Percentiles rank a stretch among this genome's conserved stretches.
phyloP scores from a whole-genome alignment of 2,113 vertebrate species.

The Poeciliopsis prolifica region DNA sequence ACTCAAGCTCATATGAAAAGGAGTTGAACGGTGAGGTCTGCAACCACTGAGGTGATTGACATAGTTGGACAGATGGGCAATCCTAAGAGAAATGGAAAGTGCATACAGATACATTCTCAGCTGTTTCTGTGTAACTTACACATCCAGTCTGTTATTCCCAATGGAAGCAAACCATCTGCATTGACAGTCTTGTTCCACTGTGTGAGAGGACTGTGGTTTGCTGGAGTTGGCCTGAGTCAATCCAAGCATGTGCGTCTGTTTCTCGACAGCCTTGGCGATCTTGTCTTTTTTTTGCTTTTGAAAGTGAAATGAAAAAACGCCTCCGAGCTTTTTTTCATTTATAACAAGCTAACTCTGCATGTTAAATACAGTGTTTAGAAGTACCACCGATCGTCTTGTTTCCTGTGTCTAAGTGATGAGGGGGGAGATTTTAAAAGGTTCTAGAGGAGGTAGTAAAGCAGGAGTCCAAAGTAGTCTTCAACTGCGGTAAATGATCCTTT shows the following conservation, averaged over 20 bases:
- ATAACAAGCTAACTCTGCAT: not conserved
- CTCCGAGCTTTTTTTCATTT: not conserved
- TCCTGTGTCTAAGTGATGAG: too few species aligned
- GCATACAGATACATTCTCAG: constrained; percentile 53
- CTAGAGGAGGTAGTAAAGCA: not conserved
- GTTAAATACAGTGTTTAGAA: too few species aligned
- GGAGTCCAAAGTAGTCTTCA: not conserved
- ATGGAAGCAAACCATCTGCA: constrained; percentile 61
- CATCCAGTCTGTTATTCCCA: constrained; percentile 57
- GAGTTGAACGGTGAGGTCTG: not conserved
- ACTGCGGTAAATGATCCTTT: not conserved
- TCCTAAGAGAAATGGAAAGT: constrained; percentile 35
- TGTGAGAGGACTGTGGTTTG: constrained; percentile 52
- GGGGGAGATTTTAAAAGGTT: too few species aligned
- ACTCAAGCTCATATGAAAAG: not conserved
- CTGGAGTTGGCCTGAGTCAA: constrained; percentile 53
- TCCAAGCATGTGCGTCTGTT: constrained; percentile 2
- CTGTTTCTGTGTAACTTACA: constrained; percentile 59
- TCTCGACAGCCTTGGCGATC: constrained; percentile 20
- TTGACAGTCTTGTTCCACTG: constrained; percentile 71
- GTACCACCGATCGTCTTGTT: too few species aligned
- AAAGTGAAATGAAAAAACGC: constrained; percentile 17
- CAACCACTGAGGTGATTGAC: constrained; percentile 37
- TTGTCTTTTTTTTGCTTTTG: constrained; percentile 19
- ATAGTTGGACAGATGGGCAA: constrained; percentile 24